Base-by-base conservation (phyloP, 2,888 invertebrate genomes). In the Omphaloscelis lunosa region DNA sequence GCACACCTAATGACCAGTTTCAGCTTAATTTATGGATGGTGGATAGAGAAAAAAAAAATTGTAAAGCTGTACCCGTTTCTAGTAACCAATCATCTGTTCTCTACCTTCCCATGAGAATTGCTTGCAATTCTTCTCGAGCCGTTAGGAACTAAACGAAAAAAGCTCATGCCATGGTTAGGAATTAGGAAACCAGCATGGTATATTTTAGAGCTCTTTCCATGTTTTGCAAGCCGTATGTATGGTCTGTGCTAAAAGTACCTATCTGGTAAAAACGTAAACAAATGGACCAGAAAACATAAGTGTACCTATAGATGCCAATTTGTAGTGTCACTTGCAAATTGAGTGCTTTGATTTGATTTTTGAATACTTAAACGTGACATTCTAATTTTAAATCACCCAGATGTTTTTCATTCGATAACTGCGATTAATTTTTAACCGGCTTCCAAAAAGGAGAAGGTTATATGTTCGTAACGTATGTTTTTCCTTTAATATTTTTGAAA, bases 101-200 rank as follows among this genome's bases (percentile, higher is more conserved):
- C n/a, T 27, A 20, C 48, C 15, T 39, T 23, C 27, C 39, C 23
- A 51, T 41, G 27, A 51, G 51, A 9, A 51, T 72, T 11, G 6
- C 17, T 53, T 17, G n/a, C n/a, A 5, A 5, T 29, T 23, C 8
- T n/a, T n/a, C 11, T 59, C 9, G 29, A 29, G 5, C 27, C 39
- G 39, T 11, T 17, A 27, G 39, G 7, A 29, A 53, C 4, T 53
- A 39, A 17, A 39, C 7, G 11, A 20, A 2, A 15, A 27, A 53
- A 29, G 23, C 15, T 72, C 39, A 39, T 39, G 23, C 51, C 72
- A 72, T 72, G 39, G 20, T 48, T n/a, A 45, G 34, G 27, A 51
- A 39, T 72, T 39, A 15, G 34, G 29, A 20, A 71, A 20, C 20
- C 45, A 34, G 45, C 12, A 8, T n/a, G 12, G n/a, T 34, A 71